These are phyloP conservation scores for Thecophora atra DNA, from an alignment of 2,888 invertebrate genomes.

Conservation along the genomic window DNA sequence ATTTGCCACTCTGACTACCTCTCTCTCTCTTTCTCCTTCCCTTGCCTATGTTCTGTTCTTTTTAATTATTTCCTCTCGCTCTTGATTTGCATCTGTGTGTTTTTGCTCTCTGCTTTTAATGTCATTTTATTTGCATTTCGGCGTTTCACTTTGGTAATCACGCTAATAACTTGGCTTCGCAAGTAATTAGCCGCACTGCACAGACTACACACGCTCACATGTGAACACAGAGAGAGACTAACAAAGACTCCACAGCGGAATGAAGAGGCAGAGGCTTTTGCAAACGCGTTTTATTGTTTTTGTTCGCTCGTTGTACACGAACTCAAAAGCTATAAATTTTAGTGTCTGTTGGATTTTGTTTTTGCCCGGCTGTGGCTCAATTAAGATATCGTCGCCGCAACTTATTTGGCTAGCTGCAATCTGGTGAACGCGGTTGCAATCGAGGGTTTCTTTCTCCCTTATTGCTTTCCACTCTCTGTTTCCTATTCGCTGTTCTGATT, in stretches of 20 bases:
- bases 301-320: no score
- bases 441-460: background rate
- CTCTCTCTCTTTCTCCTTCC: no score
- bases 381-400: constrained; percentile 2
- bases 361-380: background rate
- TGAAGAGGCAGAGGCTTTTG: no score
- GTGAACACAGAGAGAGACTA: no score
- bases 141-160: constrained; percentile 23
- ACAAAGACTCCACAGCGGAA: no score
- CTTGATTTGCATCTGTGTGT: no score
- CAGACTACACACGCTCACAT: background rate
- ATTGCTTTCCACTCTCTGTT: background rate
- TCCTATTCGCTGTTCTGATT: no score
- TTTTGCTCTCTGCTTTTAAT: background rate
- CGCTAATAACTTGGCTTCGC: constrained; percentile 32
- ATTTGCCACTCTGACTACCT: no score
- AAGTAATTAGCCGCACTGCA: constrained; percentile 23
- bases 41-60: no score
- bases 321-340: no score
- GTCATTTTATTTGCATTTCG: constrained; percentile 24
- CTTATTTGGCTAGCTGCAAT: background rate
- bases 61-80: no score
- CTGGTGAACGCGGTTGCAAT: background rate
- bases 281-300: no score
- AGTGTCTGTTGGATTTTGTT: background rate